phyloP scores from a whole-genome alignment of 2,888 invertebrate species.

The Mythimna albipuncta region DNA sequence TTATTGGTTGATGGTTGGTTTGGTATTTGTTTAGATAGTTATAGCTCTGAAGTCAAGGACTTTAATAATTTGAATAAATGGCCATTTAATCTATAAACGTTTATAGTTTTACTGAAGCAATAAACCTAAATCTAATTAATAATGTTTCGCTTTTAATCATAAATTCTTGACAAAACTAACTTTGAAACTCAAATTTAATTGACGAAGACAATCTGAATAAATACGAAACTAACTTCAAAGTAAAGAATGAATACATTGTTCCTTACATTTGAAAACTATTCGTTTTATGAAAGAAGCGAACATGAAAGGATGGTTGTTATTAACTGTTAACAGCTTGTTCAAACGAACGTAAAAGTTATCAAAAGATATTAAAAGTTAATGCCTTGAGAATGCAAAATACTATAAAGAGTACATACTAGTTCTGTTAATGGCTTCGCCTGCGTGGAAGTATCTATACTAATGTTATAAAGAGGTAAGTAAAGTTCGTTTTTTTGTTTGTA shows the following conservation, averaged over 20 bases:
- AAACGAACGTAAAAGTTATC: conserved; percentile 45
- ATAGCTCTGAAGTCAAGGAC: too few relatives aligned
- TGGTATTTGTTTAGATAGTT: background rate
- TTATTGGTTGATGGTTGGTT: too few relatives aligned
- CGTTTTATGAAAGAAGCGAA: conserved; percentile 35
- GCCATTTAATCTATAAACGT: background rate
- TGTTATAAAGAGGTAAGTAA: too few relatives aligned
- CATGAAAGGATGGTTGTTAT: conserved; percentile 39
- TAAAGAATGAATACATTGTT: conserved; percentile 23
- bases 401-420: background rate
- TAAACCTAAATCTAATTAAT: background rate
- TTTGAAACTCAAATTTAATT: conserved; percentile 6
- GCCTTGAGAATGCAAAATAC: conserved; percentile 17
- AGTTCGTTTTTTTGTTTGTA: too few relatives aligned
- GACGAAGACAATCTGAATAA: background rate
- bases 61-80: background rate
- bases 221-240: conserved; percentile 33
- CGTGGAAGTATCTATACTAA: too few relatives aligned
- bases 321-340: conserved; percentile 24
- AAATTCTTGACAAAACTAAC: conserved; percentile 5
- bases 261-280: conserved; percentile 35
- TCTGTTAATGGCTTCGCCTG: too few relatives aligned
- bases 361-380: conserved; percentile 41
- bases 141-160: background rate
- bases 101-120: background rate